Evolutionary conservation across 2,888 invertebrate genomes (phyloP).

Genomic region (Chaetogeoica ovagalla): DNA sequence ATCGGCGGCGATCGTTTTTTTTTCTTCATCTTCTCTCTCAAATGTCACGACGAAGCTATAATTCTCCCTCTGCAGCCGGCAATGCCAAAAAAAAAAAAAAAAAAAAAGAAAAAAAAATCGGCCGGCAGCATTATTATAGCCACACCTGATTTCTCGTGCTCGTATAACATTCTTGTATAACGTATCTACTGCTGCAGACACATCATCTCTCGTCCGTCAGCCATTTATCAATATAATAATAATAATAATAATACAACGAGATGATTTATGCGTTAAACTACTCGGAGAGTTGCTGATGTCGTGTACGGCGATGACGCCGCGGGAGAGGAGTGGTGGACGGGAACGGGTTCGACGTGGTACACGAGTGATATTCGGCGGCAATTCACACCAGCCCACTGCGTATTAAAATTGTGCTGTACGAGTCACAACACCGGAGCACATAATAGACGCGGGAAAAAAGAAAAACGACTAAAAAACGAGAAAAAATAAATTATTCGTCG

Average conservation of each 20-base stretch:
- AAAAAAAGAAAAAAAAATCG: neutral
- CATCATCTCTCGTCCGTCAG: neutral
- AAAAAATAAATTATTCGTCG: neutral
- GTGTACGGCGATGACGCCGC: neutral
- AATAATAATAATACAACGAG: constrained; percentile 1
- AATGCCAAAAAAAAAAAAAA: too few relatives aligned
- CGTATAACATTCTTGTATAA: too few relatives aligned
- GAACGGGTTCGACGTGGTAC: constrained; percentile 32
- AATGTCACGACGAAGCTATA: neutral
- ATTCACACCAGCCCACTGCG: neutral
- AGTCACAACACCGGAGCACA: too few relatives aligned
- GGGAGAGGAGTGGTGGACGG: neutral
- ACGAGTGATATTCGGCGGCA: constrained; percentile 9
- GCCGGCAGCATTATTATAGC: neutral
- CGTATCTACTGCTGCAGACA: too few relatives aligned
- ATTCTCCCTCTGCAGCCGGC: neutral
- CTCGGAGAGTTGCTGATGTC: neutral
- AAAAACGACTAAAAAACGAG: neutral
- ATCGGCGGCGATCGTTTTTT: neutral
- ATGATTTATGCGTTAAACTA: constrained; percentile 43
- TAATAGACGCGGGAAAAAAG: too few relatives aligned
- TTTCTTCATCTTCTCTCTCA: neutral
- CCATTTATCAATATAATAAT: constrained; percentile 25
- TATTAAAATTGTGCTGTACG: too few relatives aligned
- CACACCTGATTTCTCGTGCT: too few relatives aligned